Evolutionary conservation across 35 echinoderm and acorn worm genomes (phyloP).

Genomic region (Patiria miniata): DNA sequence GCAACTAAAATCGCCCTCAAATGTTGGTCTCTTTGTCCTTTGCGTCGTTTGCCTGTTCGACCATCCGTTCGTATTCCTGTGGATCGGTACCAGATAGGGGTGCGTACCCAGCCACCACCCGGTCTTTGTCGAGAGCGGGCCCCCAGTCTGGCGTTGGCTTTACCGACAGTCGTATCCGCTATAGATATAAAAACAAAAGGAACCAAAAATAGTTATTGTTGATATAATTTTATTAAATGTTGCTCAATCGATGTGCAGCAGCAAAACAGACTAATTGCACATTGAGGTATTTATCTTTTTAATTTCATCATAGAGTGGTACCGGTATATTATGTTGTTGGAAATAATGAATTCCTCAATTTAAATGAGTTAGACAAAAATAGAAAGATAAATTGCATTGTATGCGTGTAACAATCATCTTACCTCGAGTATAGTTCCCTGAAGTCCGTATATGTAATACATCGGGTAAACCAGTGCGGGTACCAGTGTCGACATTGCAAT

Average conservation of each 20-base stretch:
- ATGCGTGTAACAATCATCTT: neutral
- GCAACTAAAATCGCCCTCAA: too few species aligned
- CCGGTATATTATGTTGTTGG: too few species aligned
- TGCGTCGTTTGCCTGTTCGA: neutral
- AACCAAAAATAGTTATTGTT: neutral
- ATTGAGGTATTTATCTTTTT: too few species aligned
- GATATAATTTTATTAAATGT: too few species aligned
- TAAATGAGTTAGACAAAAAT: too few species aligned
- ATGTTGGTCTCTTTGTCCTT: neutral
- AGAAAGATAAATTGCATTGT: too few species aligned
- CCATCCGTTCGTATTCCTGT: neutral
- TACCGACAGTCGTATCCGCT: constrained; percentile 61
- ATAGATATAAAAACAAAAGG: neutral
- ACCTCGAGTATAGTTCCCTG: constrained; percentile 26
- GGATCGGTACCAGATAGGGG: constrained; percentile 14
- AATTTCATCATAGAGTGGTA: too few species aligned
- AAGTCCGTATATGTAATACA: constrained; percentile 14
- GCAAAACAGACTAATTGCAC: too few species aligned
- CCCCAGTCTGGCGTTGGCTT: constrained; percentile 87
- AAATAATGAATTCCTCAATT: too few species aligned
- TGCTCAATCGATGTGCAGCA: too few species aligned
- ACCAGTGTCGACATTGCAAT: constrained; percentile 13
- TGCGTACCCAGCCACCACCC: constrained; percentile 67
- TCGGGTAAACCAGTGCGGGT: neutral
- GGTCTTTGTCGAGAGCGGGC: constrained; percentile 69